phyloP scores from a whole-genome alignment of 92 coral and sea anemone genomes.

The Nematostella vectensis region DNA sequence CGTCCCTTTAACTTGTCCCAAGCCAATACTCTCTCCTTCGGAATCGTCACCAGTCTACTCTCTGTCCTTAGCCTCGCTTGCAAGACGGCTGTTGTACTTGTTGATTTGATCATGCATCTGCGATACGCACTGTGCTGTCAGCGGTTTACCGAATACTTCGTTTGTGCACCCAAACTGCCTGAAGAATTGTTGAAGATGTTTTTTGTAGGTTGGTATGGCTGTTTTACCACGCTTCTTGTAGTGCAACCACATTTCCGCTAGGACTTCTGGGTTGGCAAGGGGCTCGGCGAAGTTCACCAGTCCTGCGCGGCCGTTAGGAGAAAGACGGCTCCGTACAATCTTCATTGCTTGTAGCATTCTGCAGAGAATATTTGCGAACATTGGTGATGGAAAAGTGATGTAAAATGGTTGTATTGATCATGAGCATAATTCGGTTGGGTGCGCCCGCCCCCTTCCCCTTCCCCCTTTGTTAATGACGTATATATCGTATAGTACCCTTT shows the following conservation, averaged over 20 bases:
- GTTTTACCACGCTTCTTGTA: conserved; percentile 18
- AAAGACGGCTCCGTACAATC: background rate
- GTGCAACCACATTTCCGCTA: conserved; percentile 19
- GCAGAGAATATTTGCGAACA: no score
- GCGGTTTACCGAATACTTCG: background rate
- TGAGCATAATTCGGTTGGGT: no score
- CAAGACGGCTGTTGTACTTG: conserved; percentile 18
- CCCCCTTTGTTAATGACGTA: no score
- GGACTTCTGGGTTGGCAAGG: conserved; percentile 17
- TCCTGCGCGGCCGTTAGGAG: conserved; percentile 4
- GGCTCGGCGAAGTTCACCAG: conserved; percentile 22
- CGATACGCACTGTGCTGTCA: conserved; percentile 6
- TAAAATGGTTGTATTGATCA: no score
- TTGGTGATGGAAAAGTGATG: no score
- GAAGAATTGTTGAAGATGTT: conserved; percentile 3
- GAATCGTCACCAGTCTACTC: background rate
- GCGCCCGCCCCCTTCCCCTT: no score
- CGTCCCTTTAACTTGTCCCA: no score
- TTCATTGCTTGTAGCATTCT: conserved; percentile 2
- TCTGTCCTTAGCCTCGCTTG: conserved; percentile 11
- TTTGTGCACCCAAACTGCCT: conserved; percentile 6
- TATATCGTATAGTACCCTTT: no score
- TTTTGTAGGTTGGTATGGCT: conserved; percentile 4
- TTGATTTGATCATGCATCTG: conserved; percentile 29
- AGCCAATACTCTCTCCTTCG: no score